Evolutionary conservation across 2,797 vertebrate genomes (phyloP), one percentile per base, ranked within the genome.

Genomic region (Trachops cirrhosus): DNA sequence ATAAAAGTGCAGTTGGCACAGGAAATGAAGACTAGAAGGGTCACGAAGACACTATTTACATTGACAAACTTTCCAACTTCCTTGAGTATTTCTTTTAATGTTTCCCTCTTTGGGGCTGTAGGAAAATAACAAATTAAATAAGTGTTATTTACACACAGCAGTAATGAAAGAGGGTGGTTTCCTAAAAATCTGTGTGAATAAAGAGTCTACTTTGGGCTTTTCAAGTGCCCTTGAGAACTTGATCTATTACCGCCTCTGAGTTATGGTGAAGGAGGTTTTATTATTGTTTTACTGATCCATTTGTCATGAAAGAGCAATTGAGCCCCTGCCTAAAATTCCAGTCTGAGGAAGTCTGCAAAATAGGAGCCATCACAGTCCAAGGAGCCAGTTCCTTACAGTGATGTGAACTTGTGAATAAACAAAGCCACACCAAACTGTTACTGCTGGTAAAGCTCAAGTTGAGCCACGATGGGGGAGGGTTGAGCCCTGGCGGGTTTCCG

Each of bases 1-100:
- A 97, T 96, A 96, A 96, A 97, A 98, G 97, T 97, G 90, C 97
- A 97, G 50, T 95, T 98, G 97, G 96, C 98, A 96, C 83, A 96
- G 95, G 97, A 97, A 94, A 97, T 89, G 73, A 86, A 95, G 84
- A 97, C 50, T 71, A 84, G 94, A 95, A 73, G 39, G 80, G 95
- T 93, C 82, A 79, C 75, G 85, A 46, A 93, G 82, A 97, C 91
- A 92, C 93, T 83, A 80, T 95, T 96, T 97, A 93, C 95, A 59
- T 11, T 59, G 89, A 68, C 92, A 96, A 96, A 96, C 52, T 68
- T 70, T 97, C 46, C 37, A 57, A 62, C 94, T 97, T 96, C 86
- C 91, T 93, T 11, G 41, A 11, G 5, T 1, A 1, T 9, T 18
- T 91, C 84, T 97, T 79, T 68, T 57, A 92, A 93, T 71, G 62